Percentiles rank a stretch among this genome's conserved stretches.
Evolutionary conservation across 2,113 vertebrate species (phyloP).

Genomic region (Ictalurus punctatus): DNA sequence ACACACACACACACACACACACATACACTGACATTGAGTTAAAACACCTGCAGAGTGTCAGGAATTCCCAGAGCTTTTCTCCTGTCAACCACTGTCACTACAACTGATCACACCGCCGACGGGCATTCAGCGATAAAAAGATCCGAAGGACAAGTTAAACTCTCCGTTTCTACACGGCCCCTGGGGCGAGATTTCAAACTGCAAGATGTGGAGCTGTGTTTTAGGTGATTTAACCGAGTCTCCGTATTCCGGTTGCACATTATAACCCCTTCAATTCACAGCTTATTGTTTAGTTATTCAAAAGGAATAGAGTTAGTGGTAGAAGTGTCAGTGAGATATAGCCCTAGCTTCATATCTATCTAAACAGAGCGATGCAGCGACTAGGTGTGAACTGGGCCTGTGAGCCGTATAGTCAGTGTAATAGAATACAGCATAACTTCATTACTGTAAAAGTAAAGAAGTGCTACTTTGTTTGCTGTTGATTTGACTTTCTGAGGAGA

Average conservation of each 20-base stretch:
- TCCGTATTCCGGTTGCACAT: background rate
- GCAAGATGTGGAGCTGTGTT: background rate
- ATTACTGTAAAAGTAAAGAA: too few species aligned
- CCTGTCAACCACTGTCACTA: slow-evolving; percentile 17
- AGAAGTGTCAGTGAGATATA: background rate
- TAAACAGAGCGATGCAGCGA: background rate
- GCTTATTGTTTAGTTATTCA: background rate
- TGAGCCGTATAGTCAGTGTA: too few species aligned
- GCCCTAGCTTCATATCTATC: background rate
- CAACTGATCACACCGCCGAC: slow-evolving; percentile 3
- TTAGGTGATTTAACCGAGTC: background rate
- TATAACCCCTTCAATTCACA: background rate
- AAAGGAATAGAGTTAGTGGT: background rate
- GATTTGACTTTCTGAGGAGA: too few species aligned
- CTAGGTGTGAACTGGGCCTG: too few species aligned
- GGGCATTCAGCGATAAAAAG: slow-evolving; percentile 19
- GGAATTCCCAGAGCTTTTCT: slow-evolving; percentile 33
- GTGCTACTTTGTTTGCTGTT: too few species aligned
- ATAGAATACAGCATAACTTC: too few species aligned
- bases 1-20: background rate
- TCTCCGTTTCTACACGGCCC: background rate
- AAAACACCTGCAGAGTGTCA: slow-evolving; percentile 27
- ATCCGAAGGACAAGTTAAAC: slow-evolving; percentile 29
- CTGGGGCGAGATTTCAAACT: background rate
- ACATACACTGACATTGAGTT: background rate